Evolutionary conservation across 2,888 invertebrate genomes (phyloP), one percentile per base, ranked within the genome.

Genomic region (Cephonodes hylas): DNA sequence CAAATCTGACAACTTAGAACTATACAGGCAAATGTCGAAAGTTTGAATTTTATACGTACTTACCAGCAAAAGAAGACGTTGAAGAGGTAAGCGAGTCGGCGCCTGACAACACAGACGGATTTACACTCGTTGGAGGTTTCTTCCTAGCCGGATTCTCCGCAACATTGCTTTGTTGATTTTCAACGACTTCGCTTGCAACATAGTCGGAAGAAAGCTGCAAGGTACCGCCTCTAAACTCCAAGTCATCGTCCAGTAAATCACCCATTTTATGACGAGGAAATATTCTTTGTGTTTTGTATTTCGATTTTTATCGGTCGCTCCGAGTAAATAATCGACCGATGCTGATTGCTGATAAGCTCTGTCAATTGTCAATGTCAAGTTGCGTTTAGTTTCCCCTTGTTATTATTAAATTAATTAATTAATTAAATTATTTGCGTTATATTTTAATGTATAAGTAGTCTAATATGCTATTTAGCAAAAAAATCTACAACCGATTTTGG

Each of bases 201-300:
- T 75, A 77, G 22, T 91, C 91, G 1, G 86, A 75, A 15, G 90
- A 87, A 58, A 92, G 71, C 73, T 92, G 91, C 66, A 93, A 74
- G 27, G 93, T 93, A 48, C 93, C 94, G 42, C 93, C 94, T 59
- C 91, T 91, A 71, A 94, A 94, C 77, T 94, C 94, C 81, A 84
- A 83, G 69, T 94, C 94, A 34, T 94, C 94, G 48, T 94, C 94
- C 60, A 93, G 75, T 67, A 92, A 75, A 70, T 93, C 89, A 70
- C 85, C 81, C 93, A 93, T 92, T 57, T 22, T 77, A n/a, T n/a
- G n/a, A n/a, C n/a, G n/a, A n/a, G n/a, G n/a, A n/a, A n/a, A n/a
- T n/a, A n/a, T 31, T 56, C 61, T 63, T 63, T 61, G 15, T 68
- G 64, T 70, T 67, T 62, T 25, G 13, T 59, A 53, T 63, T 58